Base-by-base conservation (phyloP, 2,888 invertebrate species). In the Calameuta idolon region DNA sequence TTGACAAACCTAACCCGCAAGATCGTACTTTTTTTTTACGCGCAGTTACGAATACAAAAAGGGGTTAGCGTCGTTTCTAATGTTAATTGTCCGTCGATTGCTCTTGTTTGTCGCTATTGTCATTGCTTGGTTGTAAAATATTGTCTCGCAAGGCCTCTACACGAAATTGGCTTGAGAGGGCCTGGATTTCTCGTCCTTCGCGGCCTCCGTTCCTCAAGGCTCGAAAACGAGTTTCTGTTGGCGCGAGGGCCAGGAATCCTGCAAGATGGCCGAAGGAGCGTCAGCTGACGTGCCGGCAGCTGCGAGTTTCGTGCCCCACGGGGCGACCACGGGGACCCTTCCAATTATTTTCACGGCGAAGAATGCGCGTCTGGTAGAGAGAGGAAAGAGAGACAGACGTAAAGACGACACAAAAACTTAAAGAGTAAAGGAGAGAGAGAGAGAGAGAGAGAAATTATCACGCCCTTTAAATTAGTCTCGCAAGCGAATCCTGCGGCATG, bases 251-350 rank as follows among this genome's bases (percentile, higher is more conserved):
- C 71, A 31, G 71, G 31, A 71, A 34, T 71, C 71, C 33, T 71
- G 71, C 71, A 34, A 55, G 55, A 33, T 34, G 34, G 71, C 71
- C 15, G 71, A 30, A 31, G 71, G 71, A 71, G 71, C 71, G 71
- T 31, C 71, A 71, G 71, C 71, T 71, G 71, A 31, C 31, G 33
- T 71, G 55, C 55, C 55, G 55, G 55, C 55, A 55, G 55, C 55
- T 55, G 55, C 23, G 55, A 23, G 55, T 71, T 71, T 33, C 31
- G 71, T 34, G 71, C 71, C 71, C 71, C 34, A 71, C 34, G 34
- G 71, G 71, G 71, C 34, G 71, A 71, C 71, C 71, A 71, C 9
- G 71, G 71, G 71, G 71, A 71, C 71, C 71, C 71, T 71, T 33
- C 71, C 71, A 71, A 71, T 71, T 71, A 71, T 71, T 71, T 71